Evolutionary conservation across 2,888 invertebrate species (phyloP), one percentile per base, ranked within the genome.

Genomic region (Resseliella maxima): DNA sequence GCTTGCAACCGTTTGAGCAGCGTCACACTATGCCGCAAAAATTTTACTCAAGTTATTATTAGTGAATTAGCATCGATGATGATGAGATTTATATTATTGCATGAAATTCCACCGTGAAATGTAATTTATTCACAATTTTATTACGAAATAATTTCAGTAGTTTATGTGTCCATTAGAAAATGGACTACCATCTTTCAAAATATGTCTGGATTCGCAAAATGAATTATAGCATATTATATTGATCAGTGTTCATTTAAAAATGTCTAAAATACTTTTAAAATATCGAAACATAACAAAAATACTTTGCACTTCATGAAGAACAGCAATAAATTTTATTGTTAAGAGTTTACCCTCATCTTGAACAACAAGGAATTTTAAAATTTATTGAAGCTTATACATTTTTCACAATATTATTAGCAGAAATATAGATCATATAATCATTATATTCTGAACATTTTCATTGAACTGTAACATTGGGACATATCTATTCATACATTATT

Each of bases 281-380:
- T 24, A 24, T 27, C 6, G 27, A 59, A 59, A 59, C 27, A 21
- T 50, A 50, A 59, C 59, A 24, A 59, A 59, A 59, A 59, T 12
- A 59, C 27, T 59, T 59, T 6, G 59, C 50, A 50, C 50, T 50
- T 50, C 2, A 50, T 50, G 50, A 21, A 50, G 15, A 24, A 59
- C 24, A 59, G 12, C 59, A 59, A 12, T n/a, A 59, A 59, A 59
- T 59, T 59, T 59, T 59, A 59, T 59, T 59, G n/a, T 59, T 59
- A 59, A 24, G 59, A 24, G 59, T 8, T 59, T n/a, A 18, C 27
- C 59, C 6, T 24, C 59, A 6, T 5, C 59, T 59, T 50, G 18
- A 50, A 50, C 24, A 24, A 24, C n/a, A 59, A 59, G n/a, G 24
- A 5, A 59, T 24, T 59, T 24, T 59, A 27, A 59, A 59, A 59